Evolutionary conservation across 2,888 invertebrate genomes (phyloP), one percentile per base, ranked within the genome.

Genomic region (Nasonia oneida): DNA sequence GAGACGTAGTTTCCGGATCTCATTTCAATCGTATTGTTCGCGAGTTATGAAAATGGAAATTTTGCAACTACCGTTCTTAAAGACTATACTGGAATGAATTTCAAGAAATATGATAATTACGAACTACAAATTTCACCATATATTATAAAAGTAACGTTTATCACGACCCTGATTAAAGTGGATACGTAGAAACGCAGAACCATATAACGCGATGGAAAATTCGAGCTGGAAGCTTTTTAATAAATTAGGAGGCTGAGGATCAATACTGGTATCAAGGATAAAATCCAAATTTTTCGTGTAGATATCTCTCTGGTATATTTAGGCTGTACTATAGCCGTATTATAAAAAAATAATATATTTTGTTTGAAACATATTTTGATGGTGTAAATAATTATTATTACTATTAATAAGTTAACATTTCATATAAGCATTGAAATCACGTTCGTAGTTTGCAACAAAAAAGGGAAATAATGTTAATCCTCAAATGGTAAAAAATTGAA

Each of bases 21-120:
- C n/a, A 61, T 61, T 61, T 61, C 57, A 61, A 61, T n/a, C 8
- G 57, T n/a, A 61, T 61, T 61, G n/a, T 61, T n/a, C 29, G 57
- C n/a, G n/a, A 61, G n/a, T 61, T 18, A 61, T 61, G 57, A 61
- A 57, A 57, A 57, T 57, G n/a, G 5, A 5, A 61, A 61, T 61
- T n/a, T 61, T 61, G 57, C 57, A n/a, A 61, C 57, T 53, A 53
- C 18, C 18, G 18, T 18, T 53, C 18, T 18, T 53, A 18, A 0
- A 4, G 4, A 15, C 5, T 53, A 18, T 5, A 53, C n/a, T n/a
- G 6, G 57, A n/a, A 18, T n/a, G 57, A 61, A 61, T 18, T 50
- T 50, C 4, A 4, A 50, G 50, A 50, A 50, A 50, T 50, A 50
- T 15, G 3, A 15, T 15, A 50, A 15, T 14, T 4, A 50, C 50